Base-by-base conservation (phyloP, 2,113 vertebrate species). In the Rhea pennata region DNA sequence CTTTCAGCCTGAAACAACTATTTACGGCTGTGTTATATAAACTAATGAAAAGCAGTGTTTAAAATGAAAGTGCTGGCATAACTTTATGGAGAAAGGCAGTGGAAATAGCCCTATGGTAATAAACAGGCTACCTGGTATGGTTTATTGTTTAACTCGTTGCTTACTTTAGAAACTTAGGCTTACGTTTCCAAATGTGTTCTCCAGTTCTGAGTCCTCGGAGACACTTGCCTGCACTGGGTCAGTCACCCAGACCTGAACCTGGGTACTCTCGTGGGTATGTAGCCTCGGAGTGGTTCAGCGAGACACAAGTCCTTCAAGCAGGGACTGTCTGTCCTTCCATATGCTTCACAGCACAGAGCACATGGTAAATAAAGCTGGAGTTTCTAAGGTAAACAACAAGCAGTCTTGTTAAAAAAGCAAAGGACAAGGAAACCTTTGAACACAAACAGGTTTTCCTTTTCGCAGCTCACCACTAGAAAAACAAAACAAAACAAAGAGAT, bases 111-210 rank as follows among this genome's bases (percentile, higher is more conserved):
- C 51, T 82, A 65, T 71, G 82, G 84, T 53, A 87, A 95, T 95
- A 91, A 97, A 95, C 82, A 90, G 78, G 89, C 94, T 95, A 92
- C 92, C 74, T 96, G 92, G 77, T 93, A 94, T 1, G 51, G 75
- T 93, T 96, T 96, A 95, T 90, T 92, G 84, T 92, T 96, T 97
- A 96, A 95, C 95, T 93, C 88, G 51, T 95, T 87, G 51, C 51
- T 87, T 70, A 21, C 91, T 95, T 58, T 80, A 88, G 78, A 71
- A 93, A 83, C 21, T 61, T 59, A 66, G 24, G 50, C 24, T 93
- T 76, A 15, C 20, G 24, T 79, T 93, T 80, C 56, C 59, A 71
- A 81, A 69, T 65, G 62, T 12, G 21, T 23, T 26, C 16, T 33
- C 36, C 26, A 42, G n/a, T 33, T 31, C 75, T 19, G 19, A 76